These are phyloP conservation scores for Geodia barretti DNA, from an alignment of 37 sponge, comb jelly and placozoan species.

Conservation along the genomic window DNA sequence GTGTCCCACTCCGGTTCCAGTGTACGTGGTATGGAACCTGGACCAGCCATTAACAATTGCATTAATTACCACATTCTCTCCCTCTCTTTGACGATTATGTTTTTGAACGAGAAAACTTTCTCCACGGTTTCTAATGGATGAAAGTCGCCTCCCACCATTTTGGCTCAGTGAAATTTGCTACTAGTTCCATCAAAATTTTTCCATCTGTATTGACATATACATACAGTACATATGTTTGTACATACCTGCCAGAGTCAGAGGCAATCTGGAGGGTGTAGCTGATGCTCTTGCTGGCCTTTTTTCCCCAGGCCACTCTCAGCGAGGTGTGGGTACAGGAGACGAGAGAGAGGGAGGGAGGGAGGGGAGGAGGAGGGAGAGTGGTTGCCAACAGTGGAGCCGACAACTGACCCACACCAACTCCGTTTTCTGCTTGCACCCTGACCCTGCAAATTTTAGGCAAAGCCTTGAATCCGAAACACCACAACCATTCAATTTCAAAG, in stretches of 20 bases:
- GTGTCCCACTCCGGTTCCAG: constrained; percentile 37
- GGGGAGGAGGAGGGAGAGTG: constrained; percentile 74
- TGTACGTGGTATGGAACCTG: constrained; percentile 53
- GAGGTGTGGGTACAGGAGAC: constrained; percentile 36
- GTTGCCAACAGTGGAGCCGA: constrained; percentile 12
- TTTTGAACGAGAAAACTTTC: too few species aligned
- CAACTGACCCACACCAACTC: constrained; percentile 55
- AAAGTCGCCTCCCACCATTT: too few species aligned
- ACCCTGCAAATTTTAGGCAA: constrained; percentile 19
- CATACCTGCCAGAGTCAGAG: not conserved
- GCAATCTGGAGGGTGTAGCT: constrained; percentile 50
- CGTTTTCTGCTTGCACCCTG: constrained; percentile 63
- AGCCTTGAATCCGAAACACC: not conserved
- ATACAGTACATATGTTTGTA: too few species aligned
- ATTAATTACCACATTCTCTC: too few species aligned
- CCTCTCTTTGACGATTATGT: too few species aligned
- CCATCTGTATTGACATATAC: not conserved
- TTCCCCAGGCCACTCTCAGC: constrained; percentile 71
- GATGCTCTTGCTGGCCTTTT: constrained; percentile 15
- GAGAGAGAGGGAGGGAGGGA: constrained; percentile 61
- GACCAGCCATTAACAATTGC: not conserved
- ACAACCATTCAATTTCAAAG: constrained; percentile 16
- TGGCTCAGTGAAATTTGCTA: too few species aligned
- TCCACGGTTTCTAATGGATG: too few species aligned
- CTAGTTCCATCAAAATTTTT: too few species aligned